These are phyloP conservation scores for Acanthochromis polyacanthus DNA, from an alignment of 2,113 vertebrate genomes.

Conservation along the genomic window DNA sequence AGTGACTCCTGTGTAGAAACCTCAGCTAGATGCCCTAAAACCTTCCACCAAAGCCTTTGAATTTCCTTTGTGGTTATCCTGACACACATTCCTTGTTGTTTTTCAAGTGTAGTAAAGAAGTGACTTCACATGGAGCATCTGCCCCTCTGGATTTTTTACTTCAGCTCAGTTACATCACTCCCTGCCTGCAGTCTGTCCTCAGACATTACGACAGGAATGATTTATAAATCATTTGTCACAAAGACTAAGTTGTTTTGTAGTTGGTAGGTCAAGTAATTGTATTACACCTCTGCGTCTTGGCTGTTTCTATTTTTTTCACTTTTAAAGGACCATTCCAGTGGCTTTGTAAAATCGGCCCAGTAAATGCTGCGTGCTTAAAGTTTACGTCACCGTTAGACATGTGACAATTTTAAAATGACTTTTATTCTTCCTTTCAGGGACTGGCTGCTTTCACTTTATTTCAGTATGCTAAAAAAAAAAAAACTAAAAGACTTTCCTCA, in stretches of 20 bases:
- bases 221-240: conserved; percentile 31
- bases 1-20: conserved; percentile 9
- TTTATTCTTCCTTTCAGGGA: background rate
- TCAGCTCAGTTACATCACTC: conserved; percentile 71
- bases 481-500: background rate
- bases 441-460: background rate
- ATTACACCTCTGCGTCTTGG: conserved; percentile 31
- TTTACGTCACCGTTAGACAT: conserved; percentile 7
- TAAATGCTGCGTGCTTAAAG: conserved; percentile 5
- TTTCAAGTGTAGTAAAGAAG: conserved; percentile 49
- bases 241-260: conserved; percentile 18
- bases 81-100: conserved; percentile 66
- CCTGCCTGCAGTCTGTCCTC: conserved; percentile 43
- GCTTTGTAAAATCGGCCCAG: background rate
- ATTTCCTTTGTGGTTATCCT: conserved; percentile 59
- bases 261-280: conserved; percentile 15
- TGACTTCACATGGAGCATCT: conserved; percentile 65
- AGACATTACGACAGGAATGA: conserved; percentile 56
- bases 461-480: background rate
- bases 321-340: conserved; percentile 13
- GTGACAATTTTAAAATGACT: background rate
- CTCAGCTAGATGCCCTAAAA: conserved; percentile 28
- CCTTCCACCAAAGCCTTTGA: conserved; percentile 43
- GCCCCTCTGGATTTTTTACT: conserved; percentile 60
- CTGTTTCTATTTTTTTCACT: conserved; percentile 16